phyloP scores from a whole-genome alignment of 2,113 vertebrate genomes.

The Jaculus jaculus region DNA sequence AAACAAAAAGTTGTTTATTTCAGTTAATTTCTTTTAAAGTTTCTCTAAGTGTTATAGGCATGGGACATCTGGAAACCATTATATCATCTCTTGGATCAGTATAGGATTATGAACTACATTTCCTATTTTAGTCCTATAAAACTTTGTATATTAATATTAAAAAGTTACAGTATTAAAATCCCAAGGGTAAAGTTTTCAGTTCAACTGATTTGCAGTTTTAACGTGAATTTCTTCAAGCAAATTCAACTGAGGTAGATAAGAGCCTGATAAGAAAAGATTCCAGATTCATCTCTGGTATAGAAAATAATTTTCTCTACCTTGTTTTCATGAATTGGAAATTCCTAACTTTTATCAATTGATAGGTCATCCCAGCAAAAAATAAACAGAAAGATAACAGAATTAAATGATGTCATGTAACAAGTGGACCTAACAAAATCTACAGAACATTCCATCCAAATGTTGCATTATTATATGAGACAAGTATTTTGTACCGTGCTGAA shows the following conservation, averaged over 20 bases:
- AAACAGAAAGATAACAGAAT: too few relatives aligned
- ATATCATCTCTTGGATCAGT: neutral
- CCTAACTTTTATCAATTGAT: too few relatives aligned
- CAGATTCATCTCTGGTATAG: neutral
- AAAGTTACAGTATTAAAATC: neutral
- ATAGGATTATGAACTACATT: neutral
- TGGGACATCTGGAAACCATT: neutral
- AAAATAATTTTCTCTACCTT: neutral
- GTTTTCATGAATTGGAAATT: neutral
- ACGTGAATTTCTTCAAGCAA: neutral
- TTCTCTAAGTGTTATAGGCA: neutral
- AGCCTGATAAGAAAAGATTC: neutral
- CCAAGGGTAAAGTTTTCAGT: neutral
- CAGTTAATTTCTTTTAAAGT: neutral
- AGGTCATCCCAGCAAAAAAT: too few relatives aligned
- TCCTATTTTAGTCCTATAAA: neutral
- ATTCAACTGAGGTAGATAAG: neutral
- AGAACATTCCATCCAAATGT: neutral
- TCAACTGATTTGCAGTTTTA: neutral
- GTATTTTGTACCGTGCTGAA: neutral
- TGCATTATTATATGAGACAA: neutral
- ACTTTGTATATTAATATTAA: neutral
- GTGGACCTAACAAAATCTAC: too few relatives aligned
- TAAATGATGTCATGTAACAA: too few relatives aligned
- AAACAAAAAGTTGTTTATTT: neutral